Evolutionary conservation across 2,113 vertebrate species (phyloP).

Genomic region (Lampris incognitus): DNA sequence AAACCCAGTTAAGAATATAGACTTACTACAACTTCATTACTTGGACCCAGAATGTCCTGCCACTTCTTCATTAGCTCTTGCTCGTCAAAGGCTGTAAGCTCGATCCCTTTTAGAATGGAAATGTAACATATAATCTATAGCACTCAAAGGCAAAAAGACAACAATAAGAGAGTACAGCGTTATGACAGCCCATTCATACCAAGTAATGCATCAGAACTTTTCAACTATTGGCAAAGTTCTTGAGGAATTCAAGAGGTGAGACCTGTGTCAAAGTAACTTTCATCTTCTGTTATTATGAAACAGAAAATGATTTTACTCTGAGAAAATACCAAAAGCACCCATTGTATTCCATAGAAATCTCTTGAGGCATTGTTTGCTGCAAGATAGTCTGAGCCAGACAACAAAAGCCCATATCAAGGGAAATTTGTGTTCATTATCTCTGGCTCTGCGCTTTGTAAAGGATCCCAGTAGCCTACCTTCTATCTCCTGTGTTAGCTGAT

Average conservation of each 20-base stretch:
- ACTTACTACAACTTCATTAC: constrained; percentile 93
- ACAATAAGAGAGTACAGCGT: neutral
- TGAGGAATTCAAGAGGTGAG: neutral
- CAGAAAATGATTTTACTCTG: neutral
- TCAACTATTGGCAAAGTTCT: neutral
- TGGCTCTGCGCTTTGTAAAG: constrained; percentile 30
- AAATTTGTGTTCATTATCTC: constrained; percentile 32
- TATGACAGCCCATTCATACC: neutral
- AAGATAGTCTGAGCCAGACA: constrained; percentile 36
- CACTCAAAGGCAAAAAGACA: neutral
- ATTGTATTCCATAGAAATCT: constrained; percentile 17
- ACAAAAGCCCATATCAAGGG: constrained; percentile 49
- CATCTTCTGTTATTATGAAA: constrained; percentile 14
- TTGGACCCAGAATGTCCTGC: constrained; percentile 88
- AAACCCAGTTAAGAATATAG: constrained; percentile 7
- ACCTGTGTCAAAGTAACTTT: neutral
- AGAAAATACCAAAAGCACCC: constrained; percentile 2
- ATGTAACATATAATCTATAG: constrained; percentile 24
- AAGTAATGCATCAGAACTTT: neutral
- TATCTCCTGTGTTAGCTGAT: constrained; percentile 72
- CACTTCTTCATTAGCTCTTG: constrained; percentile 86
- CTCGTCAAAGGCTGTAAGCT: constrained; percentile 66
- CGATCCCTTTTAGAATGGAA: constrained; percentile 47
- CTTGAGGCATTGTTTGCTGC: neutral
- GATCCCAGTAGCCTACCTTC: constrained; percentile 65